These are phyloP conservation scores for Antheraea mylitta DNA, from an alignment of 1,140 invertebrate species.

Conservation along the genomic window DNA sequence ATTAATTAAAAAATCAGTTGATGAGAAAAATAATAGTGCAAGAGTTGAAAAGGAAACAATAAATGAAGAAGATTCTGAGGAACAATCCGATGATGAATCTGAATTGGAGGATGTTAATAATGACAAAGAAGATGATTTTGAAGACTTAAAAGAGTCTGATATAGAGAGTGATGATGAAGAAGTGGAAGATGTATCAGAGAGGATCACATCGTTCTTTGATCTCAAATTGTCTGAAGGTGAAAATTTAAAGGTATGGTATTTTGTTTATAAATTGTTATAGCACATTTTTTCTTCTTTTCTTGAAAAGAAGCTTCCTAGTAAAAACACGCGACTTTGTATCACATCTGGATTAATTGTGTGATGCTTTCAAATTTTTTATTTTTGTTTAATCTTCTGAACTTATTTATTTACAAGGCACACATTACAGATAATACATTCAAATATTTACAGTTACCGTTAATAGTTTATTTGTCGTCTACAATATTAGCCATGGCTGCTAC, in stretches of 20 bases:
- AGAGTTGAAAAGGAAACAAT: background rate
- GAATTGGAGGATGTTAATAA: slow-evolving; percentile 9
- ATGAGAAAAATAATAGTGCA: slow-evolving; percentile 15
- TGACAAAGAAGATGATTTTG: slow-evolving; percentile 47
- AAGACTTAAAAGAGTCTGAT: slow-evolving; percentile 44
- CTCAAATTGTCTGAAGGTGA: slow-evolving; percentile 48
- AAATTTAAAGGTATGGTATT: slow-evolving; percentile 47
- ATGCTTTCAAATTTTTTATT: too few relatives aligned
- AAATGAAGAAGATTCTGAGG: slow-evolving; percentile 18
- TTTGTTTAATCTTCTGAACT: too few relatives aligned
- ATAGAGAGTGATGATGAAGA: slow-evolving; percentile 39
- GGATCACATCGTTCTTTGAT: slow-evolving; percentile 48
- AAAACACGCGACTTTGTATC: too few relatives aligned
- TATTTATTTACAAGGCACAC: too few relatives aligned
- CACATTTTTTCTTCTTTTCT: too few relatives aligned
- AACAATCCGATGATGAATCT: slow-evolving; percentile 72
- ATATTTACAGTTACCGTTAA: too few relatives aligned
- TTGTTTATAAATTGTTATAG: background rate
- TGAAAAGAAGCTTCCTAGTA: too few relatives aligned
- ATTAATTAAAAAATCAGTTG: slow-evolving; percentile 8
- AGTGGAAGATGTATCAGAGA: slow-evolving; percentile 26
- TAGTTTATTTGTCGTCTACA: too few relatives aligned
- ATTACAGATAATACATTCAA: too few relatives aligned
- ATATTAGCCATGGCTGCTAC: too few relatives aligned
- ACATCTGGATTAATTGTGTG: too few relatives aligned